phyloP scores from a whole-genome alignment of 2,888 invertebrate species.

The Cephonodes hylas region DNA sequence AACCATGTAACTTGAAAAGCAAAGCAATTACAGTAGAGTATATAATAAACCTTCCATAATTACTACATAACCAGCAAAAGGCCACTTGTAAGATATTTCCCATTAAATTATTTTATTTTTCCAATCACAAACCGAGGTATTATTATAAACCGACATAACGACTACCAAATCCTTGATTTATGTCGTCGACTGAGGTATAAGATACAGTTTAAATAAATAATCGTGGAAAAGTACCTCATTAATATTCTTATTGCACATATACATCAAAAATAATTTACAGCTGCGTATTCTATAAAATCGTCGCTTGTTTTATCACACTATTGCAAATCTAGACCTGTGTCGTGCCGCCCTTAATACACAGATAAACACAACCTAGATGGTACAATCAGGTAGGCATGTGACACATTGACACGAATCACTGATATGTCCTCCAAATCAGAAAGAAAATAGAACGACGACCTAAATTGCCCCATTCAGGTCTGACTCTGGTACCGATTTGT shows the following conservation, averaged over 20 bases:
- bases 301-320: slow-evolving; percentile 9
- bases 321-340: slow-evolving; percentile 37
- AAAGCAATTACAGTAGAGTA: not conserved
- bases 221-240: not conserved
- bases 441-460: slow-evolving; percentile 55
- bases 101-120: not conserved
- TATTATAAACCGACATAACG: not conserved
- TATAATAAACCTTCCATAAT: not conserved
- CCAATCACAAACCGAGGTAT: not conserved
- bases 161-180: not conserved
- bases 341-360: slow-evolving; percentile 35
- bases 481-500: slow-evolving; percentile 42
- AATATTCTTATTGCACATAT: not conserved
- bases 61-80: not conserved
- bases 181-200: not conserved
- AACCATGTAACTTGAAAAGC: not conserved
- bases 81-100: not conserved
- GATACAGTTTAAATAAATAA: not conserved
- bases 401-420: slow-evolving; percentile 49
- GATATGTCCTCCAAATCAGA: slow-evolving; percentile 41
- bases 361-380: slow-evolving; percentile 35
- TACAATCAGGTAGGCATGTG: slow-evolving; percentile 30
- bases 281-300: not conserved
- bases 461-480: slow-evolving; percentile 61
- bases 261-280: not conserved